Conservation (phyloP, 1,140 invertebrate genomes). For the Coenobita brevimanus region DNA sequence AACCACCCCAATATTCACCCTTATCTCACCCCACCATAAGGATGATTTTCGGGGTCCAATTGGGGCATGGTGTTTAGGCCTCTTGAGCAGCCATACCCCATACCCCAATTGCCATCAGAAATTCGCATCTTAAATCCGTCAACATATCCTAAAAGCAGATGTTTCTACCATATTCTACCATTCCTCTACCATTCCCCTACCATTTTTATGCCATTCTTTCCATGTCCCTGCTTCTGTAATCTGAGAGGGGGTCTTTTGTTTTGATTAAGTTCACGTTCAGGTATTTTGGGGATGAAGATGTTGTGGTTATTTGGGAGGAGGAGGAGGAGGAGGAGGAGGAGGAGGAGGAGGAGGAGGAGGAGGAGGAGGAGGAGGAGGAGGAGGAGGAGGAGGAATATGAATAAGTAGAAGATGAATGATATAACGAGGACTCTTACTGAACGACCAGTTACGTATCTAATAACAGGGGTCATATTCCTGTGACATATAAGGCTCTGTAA, state of each 20-base stretch:
- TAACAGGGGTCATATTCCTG: too few relatives aligned
- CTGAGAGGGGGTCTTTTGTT: not conserved
- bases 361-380: slow-evolving; percentile 13
- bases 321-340: not conserved
- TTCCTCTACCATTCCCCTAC: not conserved
- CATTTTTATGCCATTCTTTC: too few relatives aligned
- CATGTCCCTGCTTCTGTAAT: not conserved
- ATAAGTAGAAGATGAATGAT: too few relatives aligned
- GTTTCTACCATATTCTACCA: too few relatives aligned
- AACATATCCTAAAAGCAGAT: slow-evolving; percentile 56
- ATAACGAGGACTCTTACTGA: too few relatives aligned
- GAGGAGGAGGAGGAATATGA: not conserved
- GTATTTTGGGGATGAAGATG: slow-evolving; percentile 3
- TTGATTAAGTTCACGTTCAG: not conserved
- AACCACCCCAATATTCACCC: not conserved
- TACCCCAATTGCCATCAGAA: slow-evolving; percentile 68
- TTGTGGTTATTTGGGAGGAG: slow-evolving; percentile 13
- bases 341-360: not conserved
- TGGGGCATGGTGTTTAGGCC: not conserved
- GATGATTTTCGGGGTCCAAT: not conserved
- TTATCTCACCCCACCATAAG: not conserved
- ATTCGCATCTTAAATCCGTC: slow-evolving; percentile 69
- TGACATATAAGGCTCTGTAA: too few relatives aligned
- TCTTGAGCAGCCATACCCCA: slow-evolving; percentile 20
- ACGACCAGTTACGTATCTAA: too few relatives aligned